Base-by-base conservation (phyloP, 2,797 vertebrate species). In the Helarctos malayanus region DNA sequence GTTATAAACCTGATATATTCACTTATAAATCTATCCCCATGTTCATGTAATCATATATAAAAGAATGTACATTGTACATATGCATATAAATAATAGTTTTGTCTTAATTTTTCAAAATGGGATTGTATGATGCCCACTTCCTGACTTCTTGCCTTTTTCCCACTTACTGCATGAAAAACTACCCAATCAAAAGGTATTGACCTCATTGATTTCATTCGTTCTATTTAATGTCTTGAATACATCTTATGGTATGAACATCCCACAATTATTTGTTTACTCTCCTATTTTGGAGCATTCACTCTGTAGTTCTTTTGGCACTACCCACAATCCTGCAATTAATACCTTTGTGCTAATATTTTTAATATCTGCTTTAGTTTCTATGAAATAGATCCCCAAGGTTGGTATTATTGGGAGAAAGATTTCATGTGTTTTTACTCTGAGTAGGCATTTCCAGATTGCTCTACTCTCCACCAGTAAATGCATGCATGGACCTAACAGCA, bases 241-340 rank as follows among this genome's bases (percentile, higher is more conserved):
- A 5, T 71, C 19, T 29, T 95, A 96, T 97, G 84, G 65, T 89
- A 47, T 29, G 25, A 97, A 47, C 96, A 94, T 56, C 4, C 21
- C 41, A 92, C 71, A 49, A 47, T 45, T 89, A 75, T 71, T 96
- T 94, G 54, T 21, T 90, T 65, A 57, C 56, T 61, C 16, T 89
- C 38, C n/a, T 82, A 7, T 80, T 57, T 88, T 82, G 93, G 59
- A 94, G 27, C 21, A 41, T 4, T 78, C n/a, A 38, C 9, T 29
- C 11, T 10, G 6, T 7, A 91, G 38, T 21, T 76, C 63, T 56
- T 83, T 69, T 52, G 38, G 47, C 38, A 54, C 47, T 75, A 80
- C 19, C 19, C 18, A 27, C 23, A 29, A 47, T 56, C 9, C 49
- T 75, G 21, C 13, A 86, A 61, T 79, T 82, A 93, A 75, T 2